Conservation (phyloP, 2,888 invertebrate genomes). For the Andrena camellia region DNA sequence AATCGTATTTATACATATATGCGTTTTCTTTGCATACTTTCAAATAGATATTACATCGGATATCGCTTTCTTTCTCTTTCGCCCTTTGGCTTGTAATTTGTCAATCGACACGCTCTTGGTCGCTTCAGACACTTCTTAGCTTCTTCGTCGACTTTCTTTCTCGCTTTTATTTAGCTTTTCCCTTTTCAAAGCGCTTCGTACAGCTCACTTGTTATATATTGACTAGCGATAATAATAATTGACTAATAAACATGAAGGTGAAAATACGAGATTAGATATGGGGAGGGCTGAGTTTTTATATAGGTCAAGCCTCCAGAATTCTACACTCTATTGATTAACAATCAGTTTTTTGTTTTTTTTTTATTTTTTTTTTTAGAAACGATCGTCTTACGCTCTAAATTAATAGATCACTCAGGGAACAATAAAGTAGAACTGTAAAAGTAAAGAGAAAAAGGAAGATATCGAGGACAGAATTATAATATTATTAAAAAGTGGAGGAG, state of each 20-base stretch:
- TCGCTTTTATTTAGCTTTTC: conserved; percentile 2
- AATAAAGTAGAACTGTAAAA: neutral
- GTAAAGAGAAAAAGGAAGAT: neutral
- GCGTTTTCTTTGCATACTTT: conserved; percentile 58
- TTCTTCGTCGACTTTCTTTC: conserved; percentile 2
- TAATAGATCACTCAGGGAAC: neutral
- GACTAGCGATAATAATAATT: conserved; percentile 74
- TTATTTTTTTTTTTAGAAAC: neutral
- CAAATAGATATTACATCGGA: conserved; percentile 48
- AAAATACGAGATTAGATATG: conserved; percentile 64
- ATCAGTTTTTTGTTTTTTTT: neutral
- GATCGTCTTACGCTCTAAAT: neutral
- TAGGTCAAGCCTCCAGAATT: conserved; percentile 1
- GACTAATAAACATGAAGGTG: conserved; percentile 74
- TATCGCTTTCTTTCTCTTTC: conserved; percentile 12
- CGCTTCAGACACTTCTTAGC: neutral
- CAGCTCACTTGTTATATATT: conserved; percentile 55
- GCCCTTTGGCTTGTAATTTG: too few relatives aligned
- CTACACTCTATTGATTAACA: conserved; percentile 30
- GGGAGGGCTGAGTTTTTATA: conserved; percentile 8
- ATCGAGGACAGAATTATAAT: neutral
- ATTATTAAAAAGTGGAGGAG: neutral
- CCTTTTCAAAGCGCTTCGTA: conserved; percentile 8
- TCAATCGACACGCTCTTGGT: conserved; percentile 3
- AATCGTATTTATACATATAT: conserved; percentile 30